A percentile compares a stretch with the other conserved stretches of the same genome.
These are phyloP conservation scores for Hiodon alosoides DNA, from an alignment of 2,113 vertebrate genomes.

Conservation along the genomic window DNA sequence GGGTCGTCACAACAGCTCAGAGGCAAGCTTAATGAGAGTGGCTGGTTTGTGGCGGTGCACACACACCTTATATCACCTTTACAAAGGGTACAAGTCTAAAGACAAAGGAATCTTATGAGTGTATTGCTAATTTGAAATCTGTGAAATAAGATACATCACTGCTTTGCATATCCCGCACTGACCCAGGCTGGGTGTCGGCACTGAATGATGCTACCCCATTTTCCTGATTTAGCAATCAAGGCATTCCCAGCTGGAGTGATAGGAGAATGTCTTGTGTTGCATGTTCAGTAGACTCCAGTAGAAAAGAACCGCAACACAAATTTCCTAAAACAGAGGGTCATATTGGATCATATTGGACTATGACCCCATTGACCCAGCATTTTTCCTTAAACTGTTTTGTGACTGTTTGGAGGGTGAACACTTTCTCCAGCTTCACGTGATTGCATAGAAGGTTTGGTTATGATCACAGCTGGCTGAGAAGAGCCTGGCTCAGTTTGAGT, in stretches of 20 bases:
- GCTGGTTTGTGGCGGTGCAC: constrained; percentile 31
- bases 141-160: neutral
- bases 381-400: neutral
- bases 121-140: constrained; percentile 7
- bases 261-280: too few species aligned
- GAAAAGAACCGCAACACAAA: too few species aligned
- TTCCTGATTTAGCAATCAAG: too few species aligned
- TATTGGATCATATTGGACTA: neutral
- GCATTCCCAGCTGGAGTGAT: too few species aligned
- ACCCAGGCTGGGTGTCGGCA: too few species aligned
- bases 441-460: neutral
- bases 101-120: neutral
- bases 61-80: neutral
- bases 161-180: neutral
- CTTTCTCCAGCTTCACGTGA: too few species aligned
- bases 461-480: too few species aligned
- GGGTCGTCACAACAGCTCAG: constrained; percentile 44
- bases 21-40: constrained; percentile 37
- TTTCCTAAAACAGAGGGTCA: too few species aligned
- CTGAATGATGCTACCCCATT: too few species aligned
- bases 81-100: neutral
- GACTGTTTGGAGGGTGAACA: neutral
- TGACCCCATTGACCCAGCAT: neutral
- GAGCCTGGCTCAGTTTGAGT: too few species aligned
- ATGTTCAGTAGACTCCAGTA: too few species aligned